phyloP scores from a whole-genome alignment of 1,140 invertebrate genomes.

The Cyphomyrmex costatus region DNA sequence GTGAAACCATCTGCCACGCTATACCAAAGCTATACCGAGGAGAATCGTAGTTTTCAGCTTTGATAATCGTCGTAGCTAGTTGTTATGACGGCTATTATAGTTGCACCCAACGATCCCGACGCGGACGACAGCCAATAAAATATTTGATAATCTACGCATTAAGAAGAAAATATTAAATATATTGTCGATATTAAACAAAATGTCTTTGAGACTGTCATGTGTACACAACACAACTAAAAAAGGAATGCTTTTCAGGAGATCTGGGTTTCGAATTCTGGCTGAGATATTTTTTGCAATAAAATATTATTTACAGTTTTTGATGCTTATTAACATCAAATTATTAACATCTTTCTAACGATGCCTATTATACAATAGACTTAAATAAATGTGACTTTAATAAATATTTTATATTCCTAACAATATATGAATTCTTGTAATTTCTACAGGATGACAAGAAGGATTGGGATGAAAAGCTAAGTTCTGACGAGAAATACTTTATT shows the following conservation, averaged over 20 bases:
- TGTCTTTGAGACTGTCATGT: neutral
- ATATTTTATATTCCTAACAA: slow-evolving; percentile 62
- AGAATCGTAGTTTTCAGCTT: slow-evolving; percentile 89
- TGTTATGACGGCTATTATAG: slow-evolving; percentile 78
- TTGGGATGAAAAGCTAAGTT: slow-evolving; percentile 93
- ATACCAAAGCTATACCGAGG: slow-evolving; percentile 92
- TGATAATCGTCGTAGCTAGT: slow-evolving; percentile 78
- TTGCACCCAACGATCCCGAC: slow-evolving; percentile 76
- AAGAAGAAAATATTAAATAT: slow-evolving; percentile 16
- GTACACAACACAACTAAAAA: too few species aligned
- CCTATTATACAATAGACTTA: too few species aligned
- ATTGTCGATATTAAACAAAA: neutral
- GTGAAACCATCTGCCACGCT: slow-evolving; percentile 91
- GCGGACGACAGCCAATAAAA: slow-evolving; percentile 76
- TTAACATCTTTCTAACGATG: too few species aligned
- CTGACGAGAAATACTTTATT: slow-evolving; percentile 97
- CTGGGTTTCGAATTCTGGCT: too few species aligned
- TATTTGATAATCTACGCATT: slow-evolving; percentile 57
- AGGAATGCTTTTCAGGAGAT: too few species aligned
- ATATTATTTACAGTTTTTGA: too few species aligned
- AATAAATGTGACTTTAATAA: neutral
- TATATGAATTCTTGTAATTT: slow-evolving; percentile 89
- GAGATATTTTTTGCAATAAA: too few species aligned
- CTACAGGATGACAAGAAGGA: slow-evolving; percentile 87
- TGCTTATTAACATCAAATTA: too few species aligned